Conservation (phyloP, 2,888 invertebrate genomes). For the Peribatodes rhomboidaria region DNA sequence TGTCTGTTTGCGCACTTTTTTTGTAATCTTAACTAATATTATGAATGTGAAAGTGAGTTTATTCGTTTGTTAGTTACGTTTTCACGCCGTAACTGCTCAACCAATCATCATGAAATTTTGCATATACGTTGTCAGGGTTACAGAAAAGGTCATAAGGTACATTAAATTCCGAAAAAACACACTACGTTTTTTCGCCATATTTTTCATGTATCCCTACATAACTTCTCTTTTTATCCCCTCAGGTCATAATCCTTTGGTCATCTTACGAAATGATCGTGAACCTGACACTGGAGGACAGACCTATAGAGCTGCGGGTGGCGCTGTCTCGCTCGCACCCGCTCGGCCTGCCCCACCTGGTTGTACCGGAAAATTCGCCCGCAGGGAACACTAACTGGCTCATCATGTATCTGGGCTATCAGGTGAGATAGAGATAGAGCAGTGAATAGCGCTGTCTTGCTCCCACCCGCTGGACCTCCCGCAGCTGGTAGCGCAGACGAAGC, state of each 20-base stretch:
- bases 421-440: neutral
- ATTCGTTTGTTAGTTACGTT: too few species aligned
- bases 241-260: constrained; percentile 91
- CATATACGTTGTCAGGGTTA: too few species aligned
- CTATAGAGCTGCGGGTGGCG: constrained; percentile 92
- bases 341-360: constrained; percentile 62
- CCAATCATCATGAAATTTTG: too few species aligned
- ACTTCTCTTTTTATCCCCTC: constrained; percentile 29
- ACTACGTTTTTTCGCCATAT: too few species aligned
- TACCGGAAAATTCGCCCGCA: constrained; percentile 49
- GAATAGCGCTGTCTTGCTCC: neutral
- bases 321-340: constrained; percentile 95
- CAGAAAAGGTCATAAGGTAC: too few species aligned
- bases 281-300: constrained; percentile 93
- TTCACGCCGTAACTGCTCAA: too few species aligned
- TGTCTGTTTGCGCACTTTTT: too few species aligned
- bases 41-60: too few species aligned
- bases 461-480: constrained; percentile 5
- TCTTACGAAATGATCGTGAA: constrained; percentile 93
- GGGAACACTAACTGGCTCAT: constrained; percentile 85
- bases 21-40: too few species aligned
- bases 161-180: too few species aligned
- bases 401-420: constrained; percentile 87
- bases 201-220: too few species aligned
- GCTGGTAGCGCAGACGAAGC: too few species aligned